Base-by-base conservation (phyloP, 2,888 invertebrate genomes). In the Stenchaetothrips biformis region DNA sequence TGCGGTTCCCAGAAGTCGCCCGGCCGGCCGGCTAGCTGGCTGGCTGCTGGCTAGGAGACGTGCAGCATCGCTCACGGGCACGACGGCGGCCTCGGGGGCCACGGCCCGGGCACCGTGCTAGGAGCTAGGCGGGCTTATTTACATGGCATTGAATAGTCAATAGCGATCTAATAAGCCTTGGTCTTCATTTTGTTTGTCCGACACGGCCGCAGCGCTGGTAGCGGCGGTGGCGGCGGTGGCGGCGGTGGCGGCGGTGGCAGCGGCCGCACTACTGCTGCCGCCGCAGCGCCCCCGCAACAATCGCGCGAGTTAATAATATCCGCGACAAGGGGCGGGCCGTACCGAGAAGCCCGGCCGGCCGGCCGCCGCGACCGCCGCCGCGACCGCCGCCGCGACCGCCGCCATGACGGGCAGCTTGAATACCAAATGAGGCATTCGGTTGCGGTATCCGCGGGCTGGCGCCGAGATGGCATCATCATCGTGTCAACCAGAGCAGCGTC, bases 121-220 rank as follows among this genome's bases (percentile, higher is more conserved):
- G 67, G n/a, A 67, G 53, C 53, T 13, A 13, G 16, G 53, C 16
- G 16, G 11, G 25, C 67, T 11, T 25, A 74, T 74, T 74, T 74
- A 74, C 67, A 74, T 74, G 67, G 67, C 67, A 74, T 25, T 74
- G 67, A 74, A 74, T 74, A 74, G 67, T 74, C 67, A 74, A 74
- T 74, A 25, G 67, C 67, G 67, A 74, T 74, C 67, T 74, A 74
- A 74, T 74, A 74, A 74, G 67, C 21, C 67, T 7, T n/a, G 9
- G 25, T 25, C 25, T 74, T 25, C 67, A 7, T 25, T 11, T 11
- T 25, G 67, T 25, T 13, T 59, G 6, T 16, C 59, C 18, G 59
- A 16, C 13, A 18, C 18, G 53, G 13, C 1, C 13, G 53, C 9
- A 53, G 13, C 53, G 53, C 53, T 53, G 53, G 13, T 53, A 7